Evolutionary conservation across 2,113 vertebrate genomes (phyloP).

Genomic region (Bathybates hornii): DNA sequence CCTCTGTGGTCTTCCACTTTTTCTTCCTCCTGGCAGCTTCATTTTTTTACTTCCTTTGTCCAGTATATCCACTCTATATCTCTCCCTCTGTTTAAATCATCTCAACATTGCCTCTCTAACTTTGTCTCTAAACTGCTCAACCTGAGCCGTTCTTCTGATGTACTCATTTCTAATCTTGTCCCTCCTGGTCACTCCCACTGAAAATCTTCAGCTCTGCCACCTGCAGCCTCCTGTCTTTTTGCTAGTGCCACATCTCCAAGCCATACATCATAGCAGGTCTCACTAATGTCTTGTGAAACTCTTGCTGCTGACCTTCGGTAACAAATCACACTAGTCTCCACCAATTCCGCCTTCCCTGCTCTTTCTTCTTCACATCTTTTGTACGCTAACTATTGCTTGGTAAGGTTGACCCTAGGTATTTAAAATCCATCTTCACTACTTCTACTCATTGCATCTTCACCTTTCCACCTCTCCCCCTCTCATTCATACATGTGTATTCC

Average conservation of each 20-base stretch:
- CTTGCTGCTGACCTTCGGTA: background rate
- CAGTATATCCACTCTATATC: background rate
- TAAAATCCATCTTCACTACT: background rate
- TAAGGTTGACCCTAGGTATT: background rate
- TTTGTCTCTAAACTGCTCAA: background rate
- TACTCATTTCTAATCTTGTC: background rate
- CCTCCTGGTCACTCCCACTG: background rate
- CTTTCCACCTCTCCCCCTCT: background rate
- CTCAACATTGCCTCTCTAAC: background rate
- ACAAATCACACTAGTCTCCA: background rate
- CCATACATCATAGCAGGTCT: background rate
- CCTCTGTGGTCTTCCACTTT: background rate
- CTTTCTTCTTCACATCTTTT: background rate
- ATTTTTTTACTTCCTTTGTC: background rate
- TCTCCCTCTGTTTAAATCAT: background rate
- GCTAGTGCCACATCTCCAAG: background rate
- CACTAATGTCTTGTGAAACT: background rate
- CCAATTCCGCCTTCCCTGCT: background rate
- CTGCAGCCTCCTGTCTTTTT: background rate
- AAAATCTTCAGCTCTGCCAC: background rate
- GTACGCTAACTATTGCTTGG: background rate
- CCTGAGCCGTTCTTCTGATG: background rate
- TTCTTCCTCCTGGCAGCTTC: background rate
- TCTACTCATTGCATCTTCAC: background rate
- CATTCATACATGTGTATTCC: background rate